Base-by-base conservation (phyloP, 2,888 invertebrate genomes). In the Leptura quadrifasciata region DNA sequence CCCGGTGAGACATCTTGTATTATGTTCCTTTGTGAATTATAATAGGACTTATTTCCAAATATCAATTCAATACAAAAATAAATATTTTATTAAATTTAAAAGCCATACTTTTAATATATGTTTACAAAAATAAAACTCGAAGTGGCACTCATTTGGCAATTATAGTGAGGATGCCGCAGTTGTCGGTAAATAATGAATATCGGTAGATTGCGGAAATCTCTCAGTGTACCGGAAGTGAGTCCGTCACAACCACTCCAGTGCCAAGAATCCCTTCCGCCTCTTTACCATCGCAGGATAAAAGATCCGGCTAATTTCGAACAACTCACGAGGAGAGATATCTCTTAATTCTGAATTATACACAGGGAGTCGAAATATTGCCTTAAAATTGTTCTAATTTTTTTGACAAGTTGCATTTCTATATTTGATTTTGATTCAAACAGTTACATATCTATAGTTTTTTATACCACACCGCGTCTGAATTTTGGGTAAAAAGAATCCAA, bases 131-230 rank as follows among this genome's bases (percentile, higher is more conserved):
- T 39, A 52, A 52, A 47, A 52, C 27, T 61, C 31, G 47, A 60
- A 61, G 27, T 71, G 20, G 60, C 47, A 71, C 52, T 61, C 52
- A 60, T 71, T 61, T 52, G 27, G 71, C 61, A 71, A 71, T 71
- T 71, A 71, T 57, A 20, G 9, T 17, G 52, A 71, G 61, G 71
- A 71, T 71, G 71, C 70, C 74, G 72, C 72, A 76, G 72, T 72
- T 75, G 72, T 73, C 76, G 72, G 76, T 76, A 72, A 76, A 77
- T 79, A 73, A 88, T 87, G 87, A 87, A 87, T 87, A 87, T 86
- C 86, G 82, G 85, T 83, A 84, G 86, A 87, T 87, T 86, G 87
- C 87, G 88, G 87, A 87, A 87, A 87, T 87, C 85, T 85, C 85
- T 81, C 79, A 80, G 84, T 85, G 86, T 85, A 86, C 86, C 86